Evolutionary conservation across 2,113 vertebrate species (phyloP).

Genomic region (Tamias sibiricus): DNA sequence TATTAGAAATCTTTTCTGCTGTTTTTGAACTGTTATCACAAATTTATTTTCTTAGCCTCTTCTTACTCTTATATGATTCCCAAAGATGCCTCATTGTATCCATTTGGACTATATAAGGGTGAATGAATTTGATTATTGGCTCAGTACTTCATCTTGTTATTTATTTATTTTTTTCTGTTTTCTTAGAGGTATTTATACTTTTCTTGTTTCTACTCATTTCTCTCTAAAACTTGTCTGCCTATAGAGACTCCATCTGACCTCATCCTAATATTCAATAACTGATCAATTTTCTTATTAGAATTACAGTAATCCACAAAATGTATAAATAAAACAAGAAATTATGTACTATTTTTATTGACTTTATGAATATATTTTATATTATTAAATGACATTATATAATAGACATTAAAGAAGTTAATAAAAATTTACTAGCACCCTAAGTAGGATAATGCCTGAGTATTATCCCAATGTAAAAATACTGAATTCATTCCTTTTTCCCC

Average conservation of each 20-base stretch:
- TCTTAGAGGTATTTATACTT: neutral
- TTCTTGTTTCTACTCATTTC: neutral
- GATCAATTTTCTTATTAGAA: neutral
- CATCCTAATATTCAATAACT: neutral
- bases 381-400: neutral
- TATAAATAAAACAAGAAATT: constrained; percentile 43
- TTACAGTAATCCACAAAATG: neutral
- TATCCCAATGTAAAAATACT: neutral
- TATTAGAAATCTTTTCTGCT: neutral
- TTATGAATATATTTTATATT: constrained; percentile 12
- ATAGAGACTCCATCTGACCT: neutral
- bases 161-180: constrained; percentile 24
- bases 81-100: neutral
- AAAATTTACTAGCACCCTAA: neutral
- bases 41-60: neutral
- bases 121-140: neutral
- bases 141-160: neutral
- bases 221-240: neutral
- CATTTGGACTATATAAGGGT: neutral
- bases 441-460: neutral
- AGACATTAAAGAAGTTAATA: neutral
- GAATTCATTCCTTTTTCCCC: neutral
- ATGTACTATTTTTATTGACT: constrained; percentile 5
- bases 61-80: neutral
- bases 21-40: neutral